Evolutionary conservation across 1,140 invertebrate genomes (phyloP).

Genomic region (Drosophila bipectinata): DNA sequence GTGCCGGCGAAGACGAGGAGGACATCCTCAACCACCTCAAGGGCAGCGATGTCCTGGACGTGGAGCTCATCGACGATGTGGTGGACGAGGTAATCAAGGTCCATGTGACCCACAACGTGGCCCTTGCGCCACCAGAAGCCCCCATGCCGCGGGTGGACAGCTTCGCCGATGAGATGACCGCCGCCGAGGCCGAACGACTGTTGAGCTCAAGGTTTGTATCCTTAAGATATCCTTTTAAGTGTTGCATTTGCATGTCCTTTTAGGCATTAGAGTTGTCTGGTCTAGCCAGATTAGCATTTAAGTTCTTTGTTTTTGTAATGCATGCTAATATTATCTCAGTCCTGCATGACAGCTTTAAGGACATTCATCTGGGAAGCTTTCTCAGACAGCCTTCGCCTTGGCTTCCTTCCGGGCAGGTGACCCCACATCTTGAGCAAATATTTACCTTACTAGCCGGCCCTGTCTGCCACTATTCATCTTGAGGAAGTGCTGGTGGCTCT

Average conservation of each 20-base stretch:
- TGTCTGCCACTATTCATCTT: constrained; percentile 36
- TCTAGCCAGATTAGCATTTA: background rate
- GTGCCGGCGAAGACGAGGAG: constrained; percentile 85
- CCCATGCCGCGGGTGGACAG: constrained; percentile 67
- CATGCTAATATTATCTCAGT: background rate
- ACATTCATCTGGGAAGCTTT: background rate
- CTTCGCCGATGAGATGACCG: constrained; percentile 90
- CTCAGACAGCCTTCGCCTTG: background rate
- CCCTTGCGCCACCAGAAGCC: constrained; percentile 2
- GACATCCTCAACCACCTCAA: constrained; percentile 82
- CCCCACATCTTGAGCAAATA: constrained; percentile 56
- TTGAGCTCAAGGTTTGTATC: constrained; percentile 88
- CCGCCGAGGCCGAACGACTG: constrained; percentile 93
- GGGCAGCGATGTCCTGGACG: constrained; percentile 47
- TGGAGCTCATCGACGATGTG: constrained; percentile 55
- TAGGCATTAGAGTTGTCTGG: background rate
- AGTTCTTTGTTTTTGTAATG: background rate
- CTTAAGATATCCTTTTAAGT: background rate
- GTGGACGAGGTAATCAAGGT: constrained; percentile 77
- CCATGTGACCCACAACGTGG: constrained; percentile 47
- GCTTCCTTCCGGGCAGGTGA: constrained; percentile 1
- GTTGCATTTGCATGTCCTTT: constrained; percentile 20
- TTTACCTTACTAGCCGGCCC: constrained; percentile 33
- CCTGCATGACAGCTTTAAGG: background rate
- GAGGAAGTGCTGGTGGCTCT: constrained; percentile 20